Evolutionary conservation across 2,797 vertebrate species (phyloP).

Genomic region (Melanogrammus aeglefinus): DNA sequence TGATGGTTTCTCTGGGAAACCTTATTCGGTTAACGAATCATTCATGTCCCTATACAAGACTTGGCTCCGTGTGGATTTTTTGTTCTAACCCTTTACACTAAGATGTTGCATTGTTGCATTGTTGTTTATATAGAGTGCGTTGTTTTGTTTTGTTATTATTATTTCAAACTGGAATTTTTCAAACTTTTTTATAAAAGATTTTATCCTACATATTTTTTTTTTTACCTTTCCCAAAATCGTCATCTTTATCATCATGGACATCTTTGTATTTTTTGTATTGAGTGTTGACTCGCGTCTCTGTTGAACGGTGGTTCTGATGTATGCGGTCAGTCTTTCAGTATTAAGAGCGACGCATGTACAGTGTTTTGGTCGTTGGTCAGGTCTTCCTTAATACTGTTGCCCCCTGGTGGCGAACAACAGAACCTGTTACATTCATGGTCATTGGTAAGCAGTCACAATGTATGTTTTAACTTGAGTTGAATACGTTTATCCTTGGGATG

Average conservation of each 20-base stretch:
- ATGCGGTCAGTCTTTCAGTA: conserved; percentile 58
- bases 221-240: not conserved
- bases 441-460: too few species aligned
- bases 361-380: conserved; percentile 50
- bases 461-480: too few species aligned
- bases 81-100: not conserved
- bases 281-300: not conserved
- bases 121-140: not conserved
- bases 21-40: not conserved
- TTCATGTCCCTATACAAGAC: not conserved
- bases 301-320: conserved; percentile 31
- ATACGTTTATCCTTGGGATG: too few species aligned
- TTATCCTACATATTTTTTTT: not conserved
- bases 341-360: conserved; percentile 54
- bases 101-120: not conserved
- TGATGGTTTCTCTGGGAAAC: not conserved
- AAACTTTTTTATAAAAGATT: not conserved
- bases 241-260: not conserved
- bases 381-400: too few species aligned
- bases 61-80: not conserved
- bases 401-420: too few species aligned
- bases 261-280: not conserved
- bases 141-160: not conserved
- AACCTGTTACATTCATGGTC: not conserved
- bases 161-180: not conserved